Evolutionary conservation across 2,888 invertebrate species (phyloP).

Genomic region (Metallyticus violacea): DNA sequence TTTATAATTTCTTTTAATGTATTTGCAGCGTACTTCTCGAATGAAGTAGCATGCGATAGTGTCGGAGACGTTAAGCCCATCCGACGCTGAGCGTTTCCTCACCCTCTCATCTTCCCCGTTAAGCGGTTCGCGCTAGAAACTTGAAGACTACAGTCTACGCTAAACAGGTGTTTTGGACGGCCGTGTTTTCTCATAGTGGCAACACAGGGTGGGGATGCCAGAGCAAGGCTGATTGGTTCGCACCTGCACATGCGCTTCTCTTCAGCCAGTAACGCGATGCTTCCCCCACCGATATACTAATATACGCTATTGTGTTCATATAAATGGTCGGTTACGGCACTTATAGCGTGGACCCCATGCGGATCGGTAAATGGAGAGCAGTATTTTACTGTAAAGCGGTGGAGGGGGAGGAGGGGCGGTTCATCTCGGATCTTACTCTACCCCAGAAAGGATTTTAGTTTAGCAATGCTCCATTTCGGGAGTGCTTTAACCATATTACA

Average conservation of each 20-base stretch:
- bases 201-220: background rate
- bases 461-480: background rate
- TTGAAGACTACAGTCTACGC: slow-evolving; percentile 19
- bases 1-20: too few species aligned
- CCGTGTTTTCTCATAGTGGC: slow-evolving; percentile 21
- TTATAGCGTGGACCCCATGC: background rate
- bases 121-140: background rate
- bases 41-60: too few species aligned
- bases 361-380: background rate
- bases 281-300: background rate
- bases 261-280: background rate
- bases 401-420: background rate
- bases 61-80: background rate
- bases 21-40: too few species aligned
- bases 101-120: background rate
- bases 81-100: background rate
- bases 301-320: slow-evolving; percentile 23
- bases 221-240: slow-evolving; percentile 2
- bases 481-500: background rate
- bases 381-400: background rate
- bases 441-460: background rate
- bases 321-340: slow-evolving; percentile 22
- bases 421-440: too few species aligned
- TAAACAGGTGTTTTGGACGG: slow-evolving; percentile 29
- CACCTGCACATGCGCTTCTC: background rate